Evolutionary conservation across 92 coral and sea anemone species (phyloP).

Genomic region (Zoanthus sociatus): DNA sequence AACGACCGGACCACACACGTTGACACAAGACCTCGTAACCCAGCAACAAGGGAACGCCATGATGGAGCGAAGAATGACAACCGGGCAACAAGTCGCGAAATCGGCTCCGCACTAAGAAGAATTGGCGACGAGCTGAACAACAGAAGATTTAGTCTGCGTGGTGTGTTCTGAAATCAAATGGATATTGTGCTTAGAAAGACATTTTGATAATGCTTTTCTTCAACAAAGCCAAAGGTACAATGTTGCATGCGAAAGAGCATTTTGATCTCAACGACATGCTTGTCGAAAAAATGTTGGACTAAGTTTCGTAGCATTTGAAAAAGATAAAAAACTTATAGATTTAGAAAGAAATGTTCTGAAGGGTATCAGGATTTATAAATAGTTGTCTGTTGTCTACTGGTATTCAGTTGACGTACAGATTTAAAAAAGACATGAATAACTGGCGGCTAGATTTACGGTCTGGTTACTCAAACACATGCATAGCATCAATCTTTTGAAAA

Average conservation of each 20-base stretch:
- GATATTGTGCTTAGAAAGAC: background rate
- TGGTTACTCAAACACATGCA: background rate
- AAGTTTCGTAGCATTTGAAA: background rate
- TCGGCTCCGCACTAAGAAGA: slow-evolving; percentile 87
- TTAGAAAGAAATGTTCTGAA: background rate
- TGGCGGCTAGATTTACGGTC: background rate
- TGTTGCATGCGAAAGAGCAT: background rate
- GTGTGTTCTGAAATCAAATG: slow-evolving; percentile 39
- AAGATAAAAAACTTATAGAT: background rate
- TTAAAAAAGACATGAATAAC: background rate
- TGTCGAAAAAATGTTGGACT: background rate
- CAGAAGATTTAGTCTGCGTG: slow-evolving; percentile 77
- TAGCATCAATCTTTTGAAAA: background rate
- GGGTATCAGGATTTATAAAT: background rate
- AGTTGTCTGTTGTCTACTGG: background rate
- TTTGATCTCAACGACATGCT: background rate
- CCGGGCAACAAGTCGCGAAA: slow-evolving; percentile 77
- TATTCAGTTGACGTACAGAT: background rate
- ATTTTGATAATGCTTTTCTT: background rate
- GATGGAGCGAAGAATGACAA: slow-evolving; percentile 63
- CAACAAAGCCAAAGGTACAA: background rate
- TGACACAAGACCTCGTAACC: background rate
- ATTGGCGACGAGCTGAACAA: slow-evolving; percentile 95
- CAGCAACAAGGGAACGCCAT: slow-evolving; percentile 15
- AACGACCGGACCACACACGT: slow-evolving; percentile 63